Evolutionary conservation across 2,113 vertebrate species (phyloP).

Genomic region (Lipotes vexillifer): DNA sequence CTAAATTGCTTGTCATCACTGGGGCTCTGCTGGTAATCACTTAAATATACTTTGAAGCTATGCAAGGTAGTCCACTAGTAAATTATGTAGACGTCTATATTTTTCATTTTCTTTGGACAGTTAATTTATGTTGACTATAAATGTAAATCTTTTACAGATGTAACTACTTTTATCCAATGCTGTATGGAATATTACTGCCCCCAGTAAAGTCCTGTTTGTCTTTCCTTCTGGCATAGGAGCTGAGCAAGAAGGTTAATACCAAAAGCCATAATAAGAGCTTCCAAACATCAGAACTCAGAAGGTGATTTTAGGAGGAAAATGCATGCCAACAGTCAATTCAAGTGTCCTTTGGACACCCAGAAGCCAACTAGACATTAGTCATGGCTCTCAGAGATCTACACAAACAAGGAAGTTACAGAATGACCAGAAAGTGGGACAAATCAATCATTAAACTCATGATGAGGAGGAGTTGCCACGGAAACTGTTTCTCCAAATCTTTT

Average conservation of each 20-base stretch:
- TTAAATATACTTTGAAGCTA: neutral
- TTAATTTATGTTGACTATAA: conserved; percentile 60
- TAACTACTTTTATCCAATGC: conserved; percentile 49
- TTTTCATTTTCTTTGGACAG: conserved; percentile 54
- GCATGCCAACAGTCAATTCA: neutral
- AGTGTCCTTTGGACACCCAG: neutral
- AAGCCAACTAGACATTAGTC: neutral
- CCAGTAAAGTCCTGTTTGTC: conserved; percentile 22
- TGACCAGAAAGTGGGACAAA: neutral
- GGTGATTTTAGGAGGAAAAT: neutral
- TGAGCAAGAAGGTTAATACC: neutral
- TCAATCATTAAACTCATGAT: neutral
- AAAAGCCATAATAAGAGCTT: neutral
- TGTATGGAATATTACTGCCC: neutral
- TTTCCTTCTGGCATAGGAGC: neutral
- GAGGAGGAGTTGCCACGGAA: neutral
- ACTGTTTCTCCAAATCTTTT: neutral
- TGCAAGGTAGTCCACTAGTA: conserved; percentile 16
- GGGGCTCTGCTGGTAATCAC: neutral
- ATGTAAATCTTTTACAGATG: conserved; percentile 32
- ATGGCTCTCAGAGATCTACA: neutral
- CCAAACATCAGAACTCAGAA: neutral
- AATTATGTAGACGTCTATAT: conserved; percentile 40
- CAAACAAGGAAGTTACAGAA: neutral
- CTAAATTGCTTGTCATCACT: neutral